Percentiles rank a stretch among this genome's conserved stretches.
Evolutionary conservation across 2,797 vertebrate species (phyloP).

Genomic region (Denticeps clupeoides): DNA sequence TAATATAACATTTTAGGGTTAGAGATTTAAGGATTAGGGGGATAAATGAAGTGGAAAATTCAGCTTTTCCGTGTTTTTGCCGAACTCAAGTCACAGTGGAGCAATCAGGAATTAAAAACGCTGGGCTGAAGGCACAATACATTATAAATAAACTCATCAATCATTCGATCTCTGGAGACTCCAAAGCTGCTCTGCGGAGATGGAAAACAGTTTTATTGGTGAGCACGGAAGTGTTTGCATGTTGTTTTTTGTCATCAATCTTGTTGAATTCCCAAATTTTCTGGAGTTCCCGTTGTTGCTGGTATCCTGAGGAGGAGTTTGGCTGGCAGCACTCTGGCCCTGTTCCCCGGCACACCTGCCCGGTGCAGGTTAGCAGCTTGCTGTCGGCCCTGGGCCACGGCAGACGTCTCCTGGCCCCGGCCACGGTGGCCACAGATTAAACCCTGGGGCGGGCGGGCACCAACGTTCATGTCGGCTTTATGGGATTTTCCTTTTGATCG

Average conservation of each 20-base stretch:
- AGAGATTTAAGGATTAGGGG: conserved; percentile 34
- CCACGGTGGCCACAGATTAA: conserved; percentile 23
- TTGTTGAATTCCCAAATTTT: no score
- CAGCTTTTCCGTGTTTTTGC: conserved; percentile 22
- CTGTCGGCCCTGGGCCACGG: conserved; percentile 12
- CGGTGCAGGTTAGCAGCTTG: conserved; percentile 16
- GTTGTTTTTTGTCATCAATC: no score
- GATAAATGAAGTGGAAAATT: conserved; percentile 29
- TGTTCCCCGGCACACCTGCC: conserved; percentile 17
- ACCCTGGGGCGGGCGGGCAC: conserved; percentile 16
- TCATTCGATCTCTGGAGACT: conserved; percentile 4
- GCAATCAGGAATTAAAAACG: conserved; percentile 19
- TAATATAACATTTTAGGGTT: conserved; percentile 25
- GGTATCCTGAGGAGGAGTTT: no score
- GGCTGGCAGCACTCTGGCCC: conserved; percentile 12
- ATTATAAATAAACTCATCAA: no score
- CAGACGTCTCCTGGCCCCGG: conserved; percentile 17
- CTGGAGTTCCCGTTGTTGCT: no score
- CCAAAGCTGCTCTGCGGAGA: conserved; percentile 4
- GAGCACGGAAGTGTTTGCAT: conserved; percentile 8
- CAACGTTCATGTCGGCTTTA: no score
- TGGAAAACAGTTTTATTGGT: no score
- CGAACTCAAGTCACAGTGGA: conserved; percentile 9
- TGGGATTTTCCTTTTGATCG: no score
- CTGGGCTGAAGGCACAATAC: background rate